Evolutionary conservation across 1,140 invertebrate species (phyloP), one percentile per base, ranked within the genome.

Genomic region (Proales similis): DNA sequence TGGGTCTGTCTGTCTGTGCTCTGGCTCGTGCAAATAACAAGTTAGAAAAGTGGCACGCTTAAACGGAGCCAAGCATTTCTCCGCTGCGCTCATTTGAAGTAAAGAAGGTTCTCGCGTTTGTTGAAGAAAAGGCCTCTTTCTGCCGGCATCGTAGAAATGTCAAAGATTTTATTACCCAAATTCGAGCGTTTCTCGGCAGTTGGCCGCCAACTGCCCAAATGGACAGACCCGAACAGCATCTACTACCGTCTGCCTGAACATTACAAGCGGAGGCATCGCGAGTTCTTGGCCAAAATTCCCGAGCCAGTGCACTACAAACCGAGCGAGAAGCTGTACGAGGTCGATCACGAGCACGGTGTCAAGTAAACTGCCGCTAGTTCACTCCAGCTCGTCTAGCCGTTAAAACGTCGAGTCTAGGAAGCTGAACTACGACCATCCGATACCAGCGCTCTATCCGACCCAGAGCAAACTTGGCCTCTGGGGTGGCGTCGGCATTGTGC

Each of bases 401-500:
- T 1, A 19, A 17, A 19, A 20, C 30, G 19, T 57, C 11, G 9
- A 26, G 36, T 17, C 20, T 30, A 57, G 51, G 45, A 57, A 57
- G 20, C 14, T 4, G 12, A 57, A 29, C 30, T 26, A 57, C 27
- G 36, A 62, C 48, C 12, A n/a, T 48, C 72, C 74, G 5, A 67
- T 96, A 19, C 84, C 84, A 2, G 67, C 92, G 0, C 79, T 81
- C 60, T 85, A 83, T 71, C 86, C 90, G 2, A 78, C 81, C 49
- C 87, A 96, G 78, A 75, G 83, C 57, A 75, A 96, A 72, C 48
- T 84, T 47, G 90, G 91, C 20, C 79, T 99, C 48, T 97, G 90
- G 91, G 93, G 90, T 65, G 93, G 93, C 5, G 93, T 97, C 79
- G 88, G 83, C n/a, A 79, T 97, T 1, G 77, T 98, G 22, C 84